Evolutionary conservation across 1,140 invertebrate species (phyloP), one percentile per base, ranked within the genome.

Genomic region (Achroia grisella): DNA sequence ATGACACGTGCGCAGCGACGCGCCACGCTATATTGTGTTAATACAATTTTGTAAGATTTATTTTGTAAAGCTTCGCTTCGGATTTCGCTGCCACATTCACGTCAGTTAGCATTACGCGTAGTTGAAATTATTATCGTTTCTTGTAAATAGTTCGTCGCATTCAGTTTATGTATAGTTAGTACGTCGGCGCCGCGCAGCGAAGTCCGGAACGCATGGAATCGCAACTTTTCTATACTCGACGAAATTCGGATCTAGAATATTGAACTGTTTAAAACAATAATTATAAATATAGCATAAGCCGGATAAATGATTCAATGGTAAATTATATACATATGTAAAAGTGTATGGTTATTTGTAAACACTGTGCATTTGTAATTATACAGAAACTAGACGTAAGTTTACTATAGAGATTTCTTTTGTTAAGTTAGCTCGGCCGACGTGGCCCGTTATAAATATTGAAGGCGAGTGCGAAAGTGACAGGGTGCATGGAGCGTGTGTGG

Each of bases 311-410:
- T 61, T 46, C 32, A 64, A 50, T 50, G 53, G 53, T 74, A 74
- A 73, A 67, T 72, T 73, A 74, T 76, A 76, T 78, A 72, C 44
- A 49, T 75, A 62, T 71, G 70, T 78, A 74, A 74, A 74, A 71
- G 72, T 65, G 71, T 76, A 72, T 68, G 67, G 71, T 72, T 62
- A 75, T 71, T 70, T 78, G 69, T 80, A 78, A 74, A 78, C 61
- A 73, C 68, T 77, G 73, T 78, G 78, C 78, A 83, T 83, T 83
- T 83, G 78, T 83, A 83, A 83, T 78, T 82, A 79, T 78, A 78
- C 67, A 74, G 74, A 52, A 41, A 61, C 62, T 74, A 75, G 74
- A 39, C n/a, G n/a, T 71, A 69, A 68, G 63, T 55, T 58, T 72
- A 71, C 57, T 47, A 75, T 79, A 82, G 71, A 71, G 66, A 71